phyloP scores from a whole-genome alignment of 2,797 vertebrate species.

The Coilia nasus region DNA sequence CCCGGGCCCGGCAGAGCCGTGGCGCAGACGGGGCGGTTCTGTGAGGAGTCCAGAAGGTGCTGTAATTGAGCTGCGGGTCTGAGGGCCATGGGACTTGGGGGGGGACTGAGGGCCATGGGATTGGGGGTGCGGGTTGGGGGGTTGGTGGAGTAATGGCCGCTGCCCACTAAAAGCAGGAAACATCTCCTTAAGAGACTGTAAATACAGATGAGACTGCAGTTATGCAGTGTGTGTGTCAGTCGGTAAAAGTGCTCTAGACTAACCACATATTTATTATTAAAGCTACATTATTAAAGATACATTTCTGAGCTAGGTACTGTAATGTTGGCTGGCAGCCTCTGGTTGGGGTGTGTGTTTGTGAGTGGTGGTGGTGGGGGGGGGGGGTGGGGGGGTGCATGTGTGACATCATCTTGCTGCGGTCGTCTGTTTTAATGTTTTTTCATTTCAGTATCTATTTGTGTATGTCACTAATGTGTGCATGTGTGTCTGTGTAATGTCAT shows the following conservation, averaged over 20 bases:
- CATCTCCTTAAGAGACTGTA: slow-evolving; percentile 89
- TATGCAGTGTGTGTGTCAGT: slow-evolving; percentile 41
- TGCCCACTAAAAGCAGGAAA: slow-evolving; percentile 76
- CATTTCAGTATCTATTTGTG: too few relatives aligned
- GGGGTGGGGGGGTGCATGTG: too few relatives aligned
- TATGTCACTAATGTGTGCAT: too few relatives aligned
- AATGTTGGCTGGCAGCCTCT: not conserved
- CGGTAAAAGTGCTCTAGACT: not conserved
- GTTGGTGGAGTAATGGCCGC: slow-evolving; percentile 84
- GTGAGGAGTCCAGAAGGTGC: not conserved
- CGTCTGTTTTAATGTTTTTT: too few relatives aligned
- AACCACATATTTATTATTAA: slow-evolving; percentile 5
- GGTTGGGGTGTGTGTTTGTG: not conserved
- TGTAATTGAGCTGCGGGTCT: not conserved
- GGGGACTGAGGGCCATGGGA: slow-evolving; percentile 79
- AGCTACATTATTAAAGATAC: slow-evolving; percentile 16
- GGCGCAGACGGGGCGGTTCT: not conserved
- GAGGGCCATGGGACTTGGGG: not conserved
- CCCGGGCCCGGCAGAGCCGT: not conserved
- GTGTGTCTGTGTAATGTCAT: too few relatives aligned
- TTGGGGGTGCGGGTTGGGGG: slow-evolving; percentile 80
- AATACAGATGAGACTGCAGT: slow-evolving; percentile 82
- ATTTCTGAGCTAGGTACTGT: not conserved
- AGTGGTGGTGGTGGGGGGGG: too few relatives aligned
- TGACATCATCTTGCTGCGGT: too few relatives aligned